Evolutionary conservation across 2,113 vertebrate species (phyloP), one percentile per base, ranked within the genome.

Genomic region (Thermophis baileyi): DNA sequence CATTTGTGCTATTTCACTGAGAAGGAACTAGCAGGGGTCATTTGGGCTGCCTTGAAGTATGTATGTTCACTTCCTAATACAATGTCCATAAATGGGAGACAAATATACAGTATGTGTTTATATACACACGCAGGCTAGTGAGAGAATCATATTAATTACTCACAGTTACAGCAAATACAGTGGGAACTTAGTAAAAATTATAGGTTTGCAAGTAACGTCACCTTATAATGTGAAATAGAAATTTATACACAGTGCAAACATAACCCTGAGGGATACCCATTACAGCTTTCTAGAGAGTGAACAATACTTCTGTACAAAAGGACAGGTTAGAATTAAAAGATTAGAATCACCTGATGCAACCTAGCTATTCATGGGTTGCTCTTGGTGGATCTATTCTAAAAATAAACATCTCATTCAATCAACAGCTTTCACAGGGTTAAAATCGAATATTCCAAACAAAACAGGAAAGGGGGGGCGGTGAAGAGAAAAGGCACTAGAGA

Each of bases 371-470:
- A 87, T 87, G 49, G 54, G 7, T 87, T 89, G 3, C 53, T 55
- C 87, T 90, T 54, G 49, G 50, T 89, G 4, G 54, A 20, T 30
- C 90, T 92, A 90, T 4, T 69, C 69, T 1, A 0, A 0, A 14
- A 35, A 18, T 74, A 88, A 93, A 50, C 44, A 3, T 7, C 94
- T 88, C 91, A 95, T 50, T 94, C 91, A 81, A 60, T 86, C 51
- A 63, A 87, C 88, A 95, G 96, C 95, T 97, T 97, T 94, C 96
- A 97, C 98, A 94, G 97, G 97, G 98, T 98, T 98, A 98, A 98
- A 97, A 97, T 96, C 96, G 97, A 97, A 97, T 87, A 96, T 96
- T 97, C 92, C 96, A 35, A 90, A 63, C 27, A 96, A 95, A 93
- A 90, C 40, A 55, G 47, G 63, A 89, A 96, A 93, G 55, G 24